Percentiles rank a stretch among this genome's conserved stretches.
phyloP scores from a whole-genome alignment of 2,888 invertebrate genomes.

The Lacanobia oleracea region DNA sequence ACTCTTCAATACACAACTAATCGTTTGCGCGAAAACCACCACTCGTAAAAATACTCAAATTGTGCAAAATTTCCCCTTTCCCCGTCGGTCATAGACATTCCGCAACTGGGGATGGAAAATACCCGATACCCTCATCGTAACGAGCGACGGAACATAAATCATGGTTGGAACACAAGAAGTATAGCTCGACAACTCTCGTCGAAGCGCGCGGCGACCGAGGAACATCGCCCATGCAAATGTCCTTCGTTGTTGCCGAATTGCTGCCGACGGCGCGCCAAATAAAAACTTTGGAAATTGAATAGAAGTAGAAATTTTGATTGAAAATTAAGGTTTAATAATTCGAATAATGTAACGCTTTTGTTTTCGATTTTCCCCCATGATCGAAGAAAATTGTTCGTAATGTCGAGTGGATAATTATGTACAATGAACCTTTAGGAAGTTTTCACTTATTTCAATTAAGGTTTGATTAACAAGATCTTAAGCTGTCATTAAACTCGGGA shows the following conservation, averaged over 20 bases:
- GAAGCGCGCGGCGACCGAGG: constrained; percentile 40
- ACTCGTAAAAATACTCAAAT: not conserved
- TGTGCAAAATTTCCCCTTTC: not conserved
- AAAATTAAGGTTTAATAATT: not conserved
- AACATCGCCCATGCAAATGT: constrained; percentile 46
- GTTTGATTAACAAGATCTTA: not conserved
- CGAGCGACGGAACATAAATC: constrained; percentile 44
- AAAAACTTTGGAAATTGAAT: constrained; percentile 11
- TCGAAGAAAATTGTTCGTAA: too few relatives aligned
- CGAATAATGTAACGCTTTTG: too few relatives aligned
- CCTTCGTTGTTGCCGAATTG: constrained; percentile 18
- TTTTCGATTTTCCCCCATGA: too few relatives aligned
- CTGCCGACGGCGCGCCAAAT: not conserved
- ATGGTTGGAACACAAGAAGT: constrained; percentile 36
- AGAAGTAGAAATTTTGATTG: not conserved
- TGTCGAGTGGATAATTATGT: too few relatives aligned
- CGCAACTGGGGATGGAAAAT: constrained; percentile 10
- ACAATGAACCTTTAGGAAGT: too few relatives aligned
- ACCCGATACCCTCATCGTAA: constrained; percentile 12
- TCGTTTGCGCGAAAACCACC: not conserved
- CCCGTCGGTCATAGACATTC: not conserved
- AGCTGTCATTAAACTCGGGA: too few relatives aligned
- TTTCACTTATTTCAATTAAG: too few relatives aligned
- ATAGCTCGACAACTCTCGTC: constrained; percentile 3
- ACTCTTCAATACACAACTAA: not conserved